These are phyloP conservation scores for Apogon hyalosoma DNA, from an alignment of 2,797 vertebrate species.

Conservation along the genomic window DNA sequence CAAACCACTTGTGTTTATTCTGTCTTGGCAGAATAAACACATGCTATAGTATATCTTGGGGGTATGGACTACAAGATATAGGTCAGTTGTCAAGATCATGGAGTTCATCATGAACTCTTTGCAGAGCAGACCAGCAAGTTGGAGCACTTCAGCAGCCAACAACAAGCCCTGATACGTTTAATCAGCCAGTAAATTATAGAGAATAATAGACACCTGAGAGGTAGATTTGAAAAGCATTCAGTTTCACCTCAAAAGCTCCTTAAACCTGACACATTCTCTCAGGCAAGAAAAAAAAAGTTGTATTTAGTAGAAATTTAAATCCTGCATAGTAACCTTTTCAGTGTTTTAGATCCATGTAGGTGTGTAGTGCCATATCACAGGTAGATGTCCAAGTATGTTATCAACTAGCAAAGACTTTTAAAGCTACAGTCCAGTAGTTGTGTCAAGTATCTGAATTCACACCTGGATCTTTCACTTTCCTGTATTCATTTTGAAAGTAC, in stretches of 20 bases:
- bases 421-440: too few species aligned
- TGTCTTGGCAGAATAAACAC: neutral
- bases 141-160: constrained; percentile 65
- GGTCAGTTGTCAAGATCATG: constrained; percentile 29
- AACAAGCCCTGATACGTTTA: constrained; percentile 66
- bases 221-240: constrained; percentile 63
- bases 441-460: too few species aligned
- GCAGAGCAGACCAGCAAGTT: constrained; percentile 27
- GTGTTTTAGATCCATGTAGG: neutral
- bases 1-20: neutral
- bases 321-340: constrained; percentile 10
- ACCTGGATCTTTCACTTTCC: too few species aligned
- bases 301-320: constrained; percentile 37
- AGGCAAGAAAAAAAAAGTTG: constrained; percentile 41
- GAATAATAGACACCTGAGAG: constrained; percentile 62
- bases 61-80: constrained; percentile 22
- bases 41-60: neutral
- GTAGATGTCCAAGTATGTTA: too few species aligned
- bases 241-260: constrained; percentile 56
- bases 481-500: neutral
- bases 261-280: constrained; percentile 40
- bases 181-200: constrained; percentile 75
- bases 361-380: neutral
- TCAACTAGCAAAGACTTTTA: too few species aligned
- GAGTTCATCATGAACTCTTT: constrained; percentile 63